Evolutionary conservation across 1,140 invertebrate species (phyloP), one percentile per base, ranked within the genome.

Genomic region (Coenobita brevimanus): DNA sequence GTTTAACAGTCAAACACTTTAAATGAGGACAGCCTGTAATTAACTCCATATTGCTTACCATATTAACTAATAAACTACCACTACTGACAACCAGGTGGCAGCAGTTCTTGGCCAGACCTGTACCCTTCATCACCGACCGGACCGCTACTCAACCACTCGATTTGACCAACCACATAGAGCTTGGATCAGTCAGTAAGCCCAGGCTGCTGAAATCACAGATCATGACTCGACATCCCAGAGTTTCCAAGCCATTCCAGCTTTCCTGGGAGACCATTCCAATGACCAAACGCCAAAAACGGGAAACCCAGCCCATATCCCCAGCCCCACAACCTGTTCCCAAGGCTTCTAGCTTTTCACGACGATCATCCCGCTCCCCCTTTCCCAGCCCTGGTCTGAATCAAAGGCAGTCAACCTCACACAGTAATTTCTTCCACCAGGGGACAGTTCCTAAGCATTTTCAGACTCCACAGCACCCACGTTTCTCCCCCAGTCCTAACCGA

Each of bases 321-420:
- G n/a, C 79, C 15, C 0, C 36, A 38, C 10, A 38, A 8, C 46
- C 54, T 36, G 78, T 15, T 17, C 1, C 78, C 36, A n/a, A 30
- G 60, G 71, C 73, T 21, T 69, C 17, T 33, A 17, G 17, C n/a
- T 27, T 36, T 21, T 43, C 38, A 24, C 41, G 24, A 36, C 36
- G 24, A 69, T 71, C 43, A 4, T 43, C 36, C 33, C 33, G 33
- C 50, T 43, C 30, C 69, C 82, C 54, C 30, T 13, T 62, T 38
- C 30, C 71, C 57, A 43, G 41, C 43, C 50, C 71, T 54, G 76
- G 69, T 76, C 76, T 80, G 24, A 71, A 75, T 81, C 85, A 76
- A 50, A 87, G 85, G 78, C 85, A 87, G 85, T 87, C 76, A 17
- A 21, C 54, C n/a, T 46, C 81, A 3, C 64, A 83, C 21, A 24